Base-by-base conservation (phyloP, 2,888 invertebrate species). In the Eupithecia centaureata region DNA sequence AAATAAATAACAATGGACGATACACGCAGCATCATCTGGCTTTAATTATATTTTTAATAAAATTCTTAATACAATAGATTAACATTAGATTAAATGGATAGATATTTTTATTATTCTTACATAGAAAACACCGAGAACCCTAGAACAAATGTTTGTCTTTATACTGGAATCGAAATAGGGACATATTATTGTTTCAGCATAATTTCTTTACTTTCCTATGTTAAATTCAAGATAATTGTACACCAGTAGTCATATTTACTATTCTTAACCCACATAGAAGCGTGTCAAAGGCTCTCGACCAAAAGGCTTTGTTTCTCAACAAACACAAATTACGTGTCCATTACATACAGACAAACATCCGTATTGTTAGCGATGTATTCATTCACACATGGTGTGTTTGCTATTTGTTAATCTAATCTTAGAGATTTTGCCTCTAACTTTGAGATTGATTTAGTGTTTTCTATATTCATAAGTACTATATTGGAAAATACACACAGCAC, bases 281-380 rank as follows among this genome's bases (percentile, higher is more conserved):
- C 3, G 51, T 68, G 73, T 72, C 73, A 72, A 73, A 65, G 63
- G 30, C 73, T 66, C 73, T 75, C 71, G 70, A 72, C 68, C 72
- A 65, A 61, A 66, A 62, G 67, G 63, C 64, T 66, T 68, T 71
- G 71, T 71, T 70, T 66, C 63, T 68, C 64, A 38, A 66, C 73
- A 75, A 74, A 76, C 71, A 74, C 73, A 65, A 64, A 77, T 78
- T 76, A 79, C 76, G 73, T 74, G 74, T 77, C 78, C 76, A 79
- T 79, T 77, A 78, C 74, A 68, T 57, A 61, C 61, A 62, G 65
- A 64, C 74, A 77, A 74, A 79, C 75, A 77, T 70, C 68, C 67
- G 70, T 52, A 62, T 33, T 76, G 76, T 76, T 77, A 77, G 74
- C 25, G 52, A 47, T 61, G 47, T 28, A 56, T 28, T n/a, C n/a